These are phyloP conservation scores for Acanthococcus lagerstroemiae DNA, from an alignment of 2,888 invertebrate species.

Conservation along the genomic window DNA sequence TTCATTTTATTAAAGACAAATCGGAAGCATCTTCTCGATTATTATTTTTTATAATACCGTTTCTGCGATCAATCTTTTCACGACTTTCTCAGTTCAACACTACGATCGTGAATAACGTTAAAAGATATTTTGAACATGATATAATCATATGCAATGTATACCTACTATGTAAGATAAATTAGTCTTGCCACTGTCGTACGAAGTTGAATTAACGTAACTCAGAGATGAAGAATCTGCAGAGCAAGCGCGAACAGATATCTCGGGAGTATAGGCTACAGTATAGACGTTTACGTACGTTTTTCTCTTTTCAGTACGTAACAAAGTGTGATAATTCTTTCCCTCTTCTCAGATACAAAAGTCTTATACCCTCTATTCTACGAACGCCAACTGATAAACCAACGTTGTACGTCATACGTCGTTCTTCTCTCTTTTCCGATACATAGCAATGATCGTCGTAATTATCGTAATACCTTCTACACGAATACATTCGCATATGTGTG, in stretches of 20 bases:
- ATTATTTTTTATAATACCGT: background rate
- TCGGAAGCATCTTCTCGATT: background rate
- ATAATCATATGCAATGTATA: background rate
- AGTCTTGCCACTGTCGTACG: background rate
- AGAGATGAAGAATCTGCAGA: background rate
- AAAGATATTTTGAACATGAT: background rate
- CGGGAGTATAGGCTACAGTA: background rate
- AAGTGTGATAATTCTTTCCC: background rate
- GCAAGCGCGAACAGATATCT: background rate
- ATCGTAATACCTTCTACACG: background rate
- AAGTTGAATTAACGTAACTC: background rate
- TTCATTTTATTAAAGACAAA: background rate
- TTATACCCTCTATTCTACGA: background rate
- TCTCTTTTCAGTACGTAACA: background rate
- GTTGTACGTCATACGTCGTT: background rate
- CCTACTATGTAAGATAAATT: background rate
- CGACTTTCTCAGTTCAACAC: background rate
- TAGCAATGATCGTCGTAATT: background rate
- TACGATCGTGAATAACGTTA: background rate
- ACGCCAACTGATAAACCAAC: background rate
- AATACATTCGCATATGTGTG: background rate
- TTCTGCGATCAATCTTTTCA: background rate
- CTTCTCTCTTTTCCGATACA: background rate
- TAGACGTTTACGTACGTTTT: background rate
- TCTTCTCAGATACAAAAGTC: background rate